Base-by-base conservation (phyloP, 2,888 invertebrate species). In the Melanostoma scalare region DNA sequence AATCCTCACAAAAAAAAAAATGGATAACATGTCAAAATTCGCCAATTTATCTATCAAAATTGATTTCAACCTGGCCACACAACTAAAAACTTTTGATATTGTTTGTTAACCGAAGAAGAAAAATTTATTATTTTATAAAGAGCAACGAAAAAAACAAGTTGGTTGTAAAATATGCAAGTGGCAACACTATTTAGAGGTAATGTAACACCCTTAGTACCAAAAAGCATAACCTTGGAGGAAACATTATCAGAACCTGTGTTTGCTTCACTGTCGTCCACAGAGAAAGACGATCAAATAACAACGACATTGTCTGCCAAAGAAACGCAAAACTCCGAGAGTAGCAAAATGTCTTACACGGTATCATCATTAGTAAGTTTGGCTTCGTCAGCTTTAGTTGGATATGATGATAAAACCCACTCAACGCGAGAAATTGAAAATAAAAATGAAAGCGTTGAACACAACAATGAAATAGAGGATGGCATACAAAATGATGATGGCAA, bases 161-260 rank as follows among this genome's bases (percentile, higher is more conserved):
- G 48, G 63, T 42, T 35, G 8, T 10, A 52, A 69, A 85, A 65
- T 72, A 85, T 85, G 85, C 81, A 85, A 85, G 76, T 85, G 30
- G 85, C 81, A 74, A 85, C 75, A 33, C 73, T 85, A 58, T 85
- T 79, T 44, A 63, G 65, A 52, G 77, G 78, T 72, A 86, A 79
- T 75, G 85, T 75, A 61, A 52, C 76, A 63, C 50, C 75, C 33
- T 69, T 81, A 50, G 44, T 38, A 60, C 52, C 75, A 60, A 65
- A 40, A 38, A 50, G 36, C 63, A 30, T 50, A 50, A 50, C 38
- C 44, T 52, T 48, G 67, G 58, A 56, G 67, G 55, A 58, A 38
- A 30, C 48, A 35, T 55, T 46, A 60, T 35, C 72, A 40, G 76
- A 76, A 60, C 30, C 60, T 33, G 61, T 76, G 30, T 44, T 68